Conservation (phyloP, 2,888 invertebrate genomes). For the Lasioglossum marginatum region DNA sequence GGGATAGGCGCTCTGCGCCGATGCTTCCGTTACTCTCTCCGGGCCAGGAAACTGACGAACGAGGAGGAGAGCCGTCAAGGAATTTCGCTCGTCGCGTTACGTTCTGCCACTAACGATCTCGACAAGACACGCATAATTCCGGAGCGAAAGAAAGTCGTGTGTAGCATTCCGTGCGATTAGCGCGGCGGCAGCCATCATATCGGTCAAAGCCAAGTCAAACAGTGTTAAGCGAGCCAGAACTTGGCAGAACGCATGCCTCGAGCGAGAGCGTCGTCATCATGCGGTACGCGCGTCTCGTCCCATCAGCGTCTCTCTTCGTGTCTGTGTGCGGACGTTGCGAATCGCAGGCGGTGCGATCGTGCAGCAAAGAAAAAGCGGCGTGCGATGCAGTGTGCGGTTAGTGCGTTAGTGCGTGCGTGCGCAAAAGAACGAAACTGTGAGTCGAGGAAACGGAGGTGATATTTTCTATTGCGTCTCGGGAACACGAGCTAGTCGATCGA, state of each 20-base stretch:
- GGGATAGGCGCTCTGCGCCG: constrained; percentile 87
- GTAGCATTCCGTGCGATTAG: constrained; percentile 14
- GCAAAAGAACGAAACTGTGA: constrained; percentile 9
- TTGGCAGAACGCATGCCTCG: constrained; percentile 74
- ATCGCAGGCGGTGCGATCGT: background rate
- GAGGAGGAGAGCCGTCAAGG: constrained; percentile 66
- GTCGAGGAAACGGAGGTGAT: background rate
- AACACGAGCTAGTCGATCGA: too few relatives aligned
- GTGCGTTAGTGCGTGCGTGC: constrained; percentile 17
- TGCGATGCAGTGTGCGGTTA: background rate
- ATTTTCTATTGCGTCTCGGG: background rate
- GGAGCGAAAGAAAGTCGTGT: background rate
- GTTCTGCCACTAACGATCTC: constrained; percentile 50
- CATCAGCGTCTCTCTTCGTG: constrained; percentile 48
- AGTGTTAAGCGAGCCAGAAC: constrained; percentile 3
- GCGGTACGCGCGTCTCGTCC: constrained; percentile 27
- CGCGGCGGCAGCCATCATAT: background rate
- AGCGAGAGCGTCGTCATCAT: constrained; percentile 66
- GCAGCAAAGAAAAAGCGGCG: constrained; percentile 8
- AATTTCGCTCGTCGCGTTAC: constrained; percentile 43
- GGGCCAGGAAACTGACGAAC: constrained; percentile 83
- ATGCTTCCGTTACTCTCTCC: constrained; percentile 87
- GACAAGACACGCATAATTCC: background rate
- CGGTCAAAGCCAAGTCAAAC: constrained; percentile 14
- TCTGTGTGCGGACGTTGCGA: background rate